These are phyloP conservation scores for Deilephila elpenor DNA, from an alignment of 2,888 invertebrate species.

Conservation along the genomic window DNA sequence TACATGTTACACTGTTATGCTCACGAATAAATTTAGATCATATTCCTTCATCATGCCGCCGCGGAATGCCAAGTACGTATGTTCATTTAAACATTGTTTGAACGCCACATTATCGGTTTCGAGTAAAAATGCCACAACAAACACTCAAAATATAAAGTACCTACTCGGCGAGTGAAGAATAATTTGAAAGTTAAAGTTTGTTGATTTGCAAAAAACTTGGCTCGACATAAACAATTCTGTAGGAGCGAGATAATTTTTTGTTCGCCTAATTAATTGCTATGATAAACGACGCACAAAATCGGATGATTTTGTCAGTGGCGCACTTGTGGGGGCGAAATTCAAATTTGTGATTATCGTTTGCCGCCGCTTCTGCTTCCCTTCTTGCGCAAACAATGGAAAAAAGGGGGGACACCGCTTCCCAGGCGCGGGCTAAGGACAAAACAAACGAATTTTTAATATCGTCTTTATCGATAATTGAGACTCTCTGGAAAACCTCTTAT, in stretches of 20 bases:
- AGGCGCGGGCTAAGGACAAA: constrained; percentile 81
- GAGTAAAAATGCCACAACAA: constrained; percentile 43
- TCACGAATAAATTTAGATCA: constrained; percentile 82
- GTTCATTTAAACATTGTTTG: constrained; percentile 66
- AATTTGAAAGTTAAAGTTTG: constrained; percentile 52
- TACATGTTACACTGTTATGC: constrained; percentile 82
- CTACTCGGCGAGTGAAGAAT: constrained; percentile 34
- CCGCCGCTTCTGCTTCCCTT: constrained; percentile 74
- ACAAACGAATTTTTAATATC: constrained; percentile 85
- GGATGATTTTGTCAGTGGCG: constrained; percentile 74
- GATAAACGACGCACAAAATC: constrained; percentile 79
- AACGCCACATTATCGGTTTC: constrained; percentile 53
- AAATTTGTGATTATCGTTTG: constrained; percentile 82
- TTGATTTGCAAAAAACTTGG: constrained; percentile 55
- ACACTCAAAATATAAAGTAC: constrained; percentile 45
- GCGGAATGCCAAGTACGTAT: constrained; percentile 72
- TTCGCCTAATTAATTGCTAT: constrained; percentile 76
- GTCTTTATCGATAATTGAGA: constrained; percentile 85
- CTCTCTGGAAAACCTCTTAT: constrained; percentile 83
- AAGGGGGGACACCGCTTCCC: constrained; percentile 77
- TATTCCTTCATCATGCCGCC: constrained; percentile 75
- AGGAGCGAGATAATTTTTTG: constrained; percentile 68
- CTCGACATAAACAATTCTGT: constrained; percentile 62
- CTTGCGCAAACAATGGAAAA: constrained; percentile 81
- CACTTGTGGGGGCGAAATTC: constrained; percentile 76